Conservation (phyloP, 2,113 vertebrate species). For the Pantherophis guttatus region DNA sequence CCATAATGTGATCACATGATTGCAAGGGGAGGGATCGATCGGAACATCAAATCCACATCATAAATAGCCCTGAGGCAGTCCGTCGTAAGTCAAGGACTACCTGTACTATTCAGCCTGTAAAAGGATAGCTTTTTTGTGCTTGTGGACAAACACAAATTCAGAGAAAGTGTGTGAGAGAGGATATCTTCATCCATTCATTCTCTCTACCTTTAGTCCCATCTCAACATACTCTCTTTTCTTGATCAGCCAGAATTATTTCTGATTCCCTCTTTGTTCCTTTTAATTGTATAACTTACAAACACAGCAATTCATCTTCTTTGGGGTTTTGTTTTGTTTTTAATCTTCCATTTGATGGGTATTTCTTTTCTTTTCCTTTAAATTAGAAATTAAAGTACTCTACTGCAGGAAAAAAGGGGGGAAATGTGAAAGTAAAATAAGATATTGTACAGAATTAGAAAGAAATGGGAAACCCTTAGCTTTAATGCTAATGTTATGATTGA, state of each 20-base stretch:
- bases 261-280: conserved; percentile 43
- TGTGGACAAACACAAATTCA: not conserved
- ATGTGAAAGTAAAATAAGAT: conserved; percentile 50
- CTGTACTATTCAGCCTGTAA: not conserved
- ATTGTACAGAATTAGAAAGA: conserved; percentile 38
- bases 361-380: conserved; percentile 50
- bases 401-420: not conserved
- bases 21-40: not conserved
- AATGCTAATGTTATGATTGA: conserved; percentile 39
- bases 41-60: not conserved
- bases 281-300: conserved; percentile 43
- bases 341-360: not conserved
- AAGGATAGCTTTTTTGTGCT: not conserved
- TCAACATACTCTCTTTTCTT: not conserved
- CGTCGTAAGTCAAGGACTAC: not conserved
- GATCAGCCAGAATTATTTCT: conserved; percentile 13
- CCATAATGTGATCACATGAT: not conserved
- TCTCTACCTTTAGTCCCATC: not conserved
- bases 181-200: not conserved
- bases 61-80: not conserved
- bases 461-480: conserved; percentile 49
- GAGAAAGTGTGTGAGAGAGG: not conserved
- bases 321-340: not conserved
- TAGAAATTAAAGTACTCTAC: conserved; percentile 23
- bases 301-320: conserved; percentile 24